Evolutionary conservation across 2,888 invertebrate genomes (phyloP).

Genomic region (Salpingus planirostris): DNA sequence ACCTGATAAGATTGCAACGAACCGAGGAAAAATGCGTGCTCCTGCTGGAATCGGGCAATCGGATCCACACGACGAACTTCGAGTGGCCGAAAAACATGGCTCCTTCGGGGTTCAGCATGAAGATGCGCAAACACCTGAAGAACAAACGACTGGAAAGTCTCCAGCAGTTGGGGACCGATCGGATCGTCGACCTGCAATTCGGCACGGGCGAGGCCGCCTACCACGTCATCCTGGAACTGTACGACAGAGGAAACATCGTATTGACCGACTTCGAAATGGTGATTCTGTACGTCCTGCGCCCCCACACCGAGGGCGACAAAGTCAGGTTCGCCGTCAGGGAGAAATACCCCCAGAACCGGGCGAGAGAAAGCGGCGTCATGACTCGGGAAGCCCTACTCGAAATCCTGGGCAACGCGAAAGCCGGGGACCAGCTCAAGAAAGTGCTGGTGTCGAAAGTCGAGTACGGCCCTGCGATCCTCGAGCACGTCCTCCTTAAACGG

Average conservation of each 20-base stretch:
- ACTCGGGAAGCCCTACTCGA: conserved; percentile 48
- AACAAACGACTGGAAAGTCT: conserved; percentile 87
- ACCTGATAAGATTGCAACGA: conserved; percentile 78
- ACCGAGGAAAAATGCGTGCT: conserved; percentile 82
- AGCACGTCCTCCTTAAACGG: conserved; percentile 71
- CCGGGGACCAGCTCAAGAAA: conserved; percentile 72
- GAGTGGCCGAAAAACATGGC: conserved; percentile 98
- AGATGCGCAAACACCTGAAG: conserved; percentile 92
- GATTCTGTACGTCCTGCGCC: conserved; percentile 87
- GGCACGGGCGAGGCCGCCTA: conserved; percentile 89
- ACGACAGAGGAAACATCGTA: conserved; percentile 92
- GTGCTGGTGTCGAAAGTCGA: conserved; percentile 76
- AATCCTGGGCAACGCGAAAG: conserved; percentile 54
- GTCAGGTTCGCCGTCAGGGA: conserved; percentile 87
- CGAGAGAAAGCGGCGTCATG: conserved; percentile 54
- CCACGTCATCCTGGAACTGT: conserved; percentile 90
- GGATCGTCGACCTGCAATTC: conserved; percentile 92
- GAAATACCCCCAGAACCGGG: conserved; percentile 76
- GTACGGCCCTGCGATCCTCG: conserved; percentile 85
- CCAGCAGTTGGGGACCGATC: conserved; percentile 81
- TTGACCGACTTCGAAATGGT: conserved; percentile 84
- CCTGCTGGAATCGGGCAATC: conserved; percentile 86
- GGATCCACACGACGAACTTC: conserved; percentile 90
- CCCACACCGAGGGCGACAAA: conserved; percentile 87
- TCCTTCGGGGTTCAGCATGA: conserved; percentile 97